Evolutionary conservation across 2,888 invertebrate species (phyloP), one percentile per base, ranked within the genome.

Genomic region (Cerceris ruficornis): DNA sequence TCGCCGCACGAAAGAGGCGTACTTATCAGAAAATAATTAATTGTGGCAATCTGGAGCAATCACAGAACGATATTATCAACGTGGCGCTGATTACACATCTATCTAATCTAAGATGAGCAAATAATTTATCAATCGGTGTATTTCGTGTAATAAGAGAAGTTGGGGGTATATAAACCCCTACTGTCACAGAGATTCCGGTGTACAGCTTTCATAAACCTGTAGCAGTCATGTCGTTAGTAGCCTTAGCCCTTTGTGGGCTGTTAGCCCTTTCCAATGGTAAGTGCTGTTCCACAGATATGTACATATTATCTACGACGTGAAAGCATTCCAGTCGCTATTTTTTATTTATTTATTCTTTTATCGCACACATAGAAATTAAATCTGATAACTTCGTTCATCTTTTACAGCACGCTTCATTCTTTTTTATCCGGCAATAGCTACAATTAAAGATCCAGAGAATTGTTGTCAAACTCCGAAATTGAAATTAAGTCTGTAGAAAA

Each of bases 201-300:
- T 4, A 57, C 15, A 62, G 7, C 11, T 7, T 43, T 17, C 17
- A 57, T 15, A 15, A 28, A 9, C 43, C 6, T 41, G 17, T 7
- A 57, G 7, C 9, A 57, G 59, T 5, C 13, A 76, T 76, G 76
- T 28, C 64, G 42, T 58, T 67, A 7, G 61, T 39, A 59, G n/a
- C 55, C 14, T 58, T 72, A n/a, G 67, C 41, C 17, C 59, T 76
- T 5, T 46, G 73, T 46, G 59, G 62, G 17, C 39, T 76, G 11
- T 7, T 76, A 43, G 73, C 73, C 1, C 50, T 73, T 6, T 73
- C 67, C 7, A 65, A 68, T 7, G 76, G 76, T 73, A 6, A 72
- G 59, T 59, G 17, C 58, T 64, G 2, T 39, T 2, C 9, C 1
- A 7, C 9, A n/a, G 9, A 9, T 28, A 54, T 2, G 13, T 14